Base-by-base conservation (phyloP, 1,140 invertebrate species). In the Penaeus indicus region DNA sequence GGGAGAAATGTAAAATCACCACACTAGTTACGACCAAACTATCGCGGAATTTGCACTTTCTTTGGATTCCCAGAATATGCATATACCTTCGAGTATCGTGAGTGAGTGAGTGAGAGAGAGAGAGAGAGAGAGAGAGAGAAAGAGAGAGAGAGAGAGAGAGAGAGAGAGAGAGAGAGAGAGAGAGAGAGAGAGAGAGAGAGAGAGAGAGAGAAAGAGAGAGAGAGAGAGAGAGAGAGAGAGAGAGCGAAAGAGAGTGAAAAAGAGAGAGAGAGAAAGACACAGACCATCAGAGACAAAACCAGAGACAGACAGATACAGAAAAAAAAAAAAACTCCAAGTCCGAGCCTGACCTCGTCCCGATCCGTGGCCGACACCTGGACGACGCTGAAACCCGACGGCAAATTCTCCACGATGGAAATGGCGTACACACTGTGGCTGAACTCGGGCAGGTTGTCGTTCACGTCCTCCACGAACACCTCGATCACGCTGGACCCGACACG, bases 391-490 rank as follows among this genome's bases (percentile, higher is more conserved):
- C 97, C 97, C 91, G 96, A 97, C 0, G 97, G 97, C 61, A 97
- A 93, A 92, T 98, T 97, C 92, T 98, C 97, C 75, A 97, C 96
- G 80, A 98, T 97, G 90, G 96, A 97, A 64, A 98, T 97, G 90
- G 97, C 97, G 92, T 97, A 97, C 90, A 96, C 95, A 91, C 97
- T 96, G 0, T 96, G 96, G 92, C 97, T 96, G 88, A 98, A 98
- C 90, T 96, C 95, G 0, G 97, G 97, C 25, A 96, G 92, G 92
- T 97, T 97, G 91, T 97, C 96, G 91, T 97, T 97, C 0, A 97
- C 92, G 92, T 97, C 97, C 18, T 96, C 91, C 0, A 97, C 93
- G 92, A 96, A 95, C 0, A 97, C 93, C 92, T 97, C 96, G 0
- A 97, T 94, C 88, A 95, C 93, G 0, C 96, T 95, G 1, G 95